These are phyloP conservation scores for Platygyra sinensis DNA, from an alignment of 64 coral and sea anemone species.

Conservation along the genomic window DNA sequence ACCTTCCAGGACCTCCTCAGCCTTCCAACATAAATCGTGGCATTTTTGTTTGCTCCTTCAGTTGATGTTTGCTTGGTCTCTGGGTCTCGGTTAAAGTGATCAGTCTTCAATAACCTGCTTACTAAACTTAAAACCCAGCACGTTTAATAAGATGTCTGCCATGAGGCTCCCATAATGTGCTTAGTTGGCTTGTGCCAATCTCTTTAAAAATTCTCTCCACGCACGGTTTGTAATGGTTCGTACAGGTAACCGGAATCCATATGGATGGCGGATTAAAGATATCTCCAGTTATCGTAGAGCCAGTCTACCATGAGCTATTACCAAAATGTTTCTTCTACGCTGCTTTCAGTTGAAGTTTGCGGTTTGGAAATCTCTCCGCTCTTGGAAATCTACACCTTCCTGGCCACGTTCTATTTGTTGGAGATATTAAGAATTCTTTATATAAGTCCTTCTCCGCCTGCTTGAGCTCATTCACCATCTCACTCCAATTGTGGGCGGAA, in stretches of 20 bases:
- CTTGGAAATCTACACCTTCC: background rate
- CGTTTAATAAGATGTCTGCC: no score
- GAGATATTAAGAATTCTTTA: background rate
- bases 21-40: no score
- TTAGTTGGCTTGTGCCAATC: no score
- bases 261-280: slow-evolving; percentile 19
- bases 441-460: background rate
- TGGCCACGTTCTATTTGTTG: background rate
- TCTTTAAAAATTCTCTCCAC: background rate
- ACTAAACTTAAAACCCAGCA: no score
- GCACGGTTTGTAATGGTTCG: slow-evolving; percentile 17
- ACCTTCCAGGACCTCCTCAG: no score
- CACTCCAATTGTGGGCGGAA: background rate
- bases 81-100: no score
- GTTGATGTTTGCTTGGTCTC: no score
- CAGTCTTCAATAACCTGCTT: no score
- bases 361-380: background rate
- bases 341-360: background rate
- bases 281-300: slow-evolving; percentile 20
- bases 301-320: background rate
- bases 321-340: slow-evolving; percentile 8
- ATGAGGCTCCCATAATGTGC: no score
- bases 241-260: background rate
- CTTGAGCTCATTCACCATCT: background rate
- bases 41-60: no score